Percentiles rank a stretch among this genome's conserved stretches.
These are phyloP conservation scores for Caenorhabditis latens DNA, from an alignment of 1,140 invertebrate genomes.

Conservation along the genomic window DNA sequence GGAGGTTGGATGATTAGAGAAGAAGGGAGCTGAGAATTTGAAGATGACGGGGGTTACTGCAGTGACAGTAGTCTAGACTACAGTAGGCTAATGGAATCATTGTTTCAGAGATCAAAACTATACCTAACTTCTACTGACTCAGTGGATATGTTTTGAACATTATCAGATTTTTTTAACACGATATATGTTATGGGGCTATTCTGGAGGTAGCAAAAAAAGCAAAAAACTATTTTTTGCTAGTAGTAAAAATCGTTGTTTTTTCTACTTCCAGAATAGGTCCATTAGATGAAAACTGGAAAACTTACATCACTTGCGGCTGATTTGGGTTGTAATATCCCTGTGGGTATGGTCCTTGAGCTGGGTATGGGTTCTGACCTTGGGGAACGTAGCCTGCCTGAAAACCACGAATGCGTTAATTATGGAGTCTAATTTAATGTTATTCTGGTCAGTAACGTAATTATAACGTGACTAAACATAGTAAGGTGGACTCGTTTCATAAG, in stretches of 20 bases:
- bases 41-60: neutral
- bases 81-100: neutral
- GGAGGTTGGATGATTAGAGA: neutral
- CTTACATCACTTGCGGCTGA: slow-evolving; percentile 63
- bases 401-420: neutral
- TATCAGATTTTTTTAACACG: no score
- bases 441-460: no score
- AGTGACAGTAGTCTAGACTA: neutral
- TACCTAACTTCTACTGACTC: no score
- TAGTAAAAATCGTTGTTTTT: no score
- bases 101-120: no score
- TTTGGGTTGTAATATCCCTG: slow-evolving; percentile 60
- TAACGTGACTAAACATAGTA: no score
- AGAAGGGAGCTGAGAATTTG: neutral
- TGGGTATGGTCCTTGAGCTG: slow-evolving; percentile 55
- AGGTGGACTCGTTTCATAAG: neutral
- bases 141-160: no score
- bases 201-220: no score
- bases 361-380: slow-evolving; percentile 56
- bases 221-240: no score
- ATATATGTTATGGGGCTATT: no score
- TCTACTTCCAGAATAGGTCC: no score
- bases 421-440: no score
- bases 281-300: slow-evolving; percentile 2
- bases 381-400: slow-evolving; percentile 56